Conservation (phyloP, 2,113 vertebrate genomes). For the Blennius ocellaris region DNA sequence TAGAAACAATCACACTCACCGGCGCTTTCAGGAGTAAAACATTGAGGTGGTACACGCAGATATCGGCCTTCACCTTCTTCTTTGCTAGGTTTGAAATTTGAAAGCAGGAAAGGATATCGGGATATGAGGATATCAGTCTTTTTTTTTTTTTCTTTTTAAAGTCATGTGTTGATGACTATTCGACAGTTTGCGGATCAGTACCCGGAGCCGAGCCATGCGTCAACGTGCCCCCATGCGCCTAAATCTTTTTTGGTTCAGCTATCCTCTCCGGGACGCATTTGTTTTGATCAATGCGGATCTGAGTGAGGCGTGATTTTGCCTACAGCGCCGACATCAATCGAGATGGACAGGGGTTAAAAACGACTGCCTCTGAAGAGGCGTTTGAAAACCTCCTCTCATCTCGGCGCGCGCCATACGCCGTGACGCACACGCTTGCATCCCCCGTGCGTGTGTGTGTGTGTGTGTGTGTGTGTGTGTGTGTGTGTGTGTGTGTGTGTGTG, state of each 20-base stretch:
- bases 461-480: neutral
- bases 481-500: neutral
- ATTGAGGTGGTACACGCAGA: too few relatives aligned
- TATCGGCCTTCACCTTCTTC: neutral
- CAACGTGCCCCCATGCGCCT: neutral
- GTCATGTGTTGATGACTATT: conserved; percentile 4
- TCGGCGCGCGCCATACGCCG: conserved; percentile 31
- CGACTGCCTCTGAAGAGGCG: conserved; percentile 53
- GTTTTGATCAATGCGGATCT: conserved; percentile 72
- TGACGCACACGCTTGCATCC: neutral
- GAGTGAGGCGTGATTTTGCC: conserved; percentile 63
- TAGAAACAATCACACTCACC: neutral
- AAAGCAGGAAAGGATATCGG: conserved; percentile 3
- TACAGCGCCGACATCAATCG: conserved; percentile 68
- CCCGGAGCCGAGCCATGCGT: neutral
- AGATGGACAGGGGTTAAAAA: conserved; percentile 63
- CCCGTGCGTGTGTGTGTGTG: conserved; percentile 7
- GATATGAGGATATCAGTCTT: too few relatives aligned
- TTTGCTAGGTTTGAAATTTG: neutral
- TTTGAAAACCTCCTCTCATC: conserved; percentile 70
- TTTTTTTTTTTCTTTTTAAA: neutral
- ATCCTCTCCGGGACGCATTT: conserved; percentile 50
- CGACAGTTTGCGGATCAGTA: conserved; percentile 18
- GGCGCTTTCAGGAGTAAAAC: too few relatives aligned
- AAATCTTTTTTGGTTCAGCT: conserved; percentile 31